Percentiles rank a stretch among this genome's conserved stretches.
phyloP scores from a whole-genome alignment of 1,140 invertebrate genomes.

The Lithobius niger region DNA sequence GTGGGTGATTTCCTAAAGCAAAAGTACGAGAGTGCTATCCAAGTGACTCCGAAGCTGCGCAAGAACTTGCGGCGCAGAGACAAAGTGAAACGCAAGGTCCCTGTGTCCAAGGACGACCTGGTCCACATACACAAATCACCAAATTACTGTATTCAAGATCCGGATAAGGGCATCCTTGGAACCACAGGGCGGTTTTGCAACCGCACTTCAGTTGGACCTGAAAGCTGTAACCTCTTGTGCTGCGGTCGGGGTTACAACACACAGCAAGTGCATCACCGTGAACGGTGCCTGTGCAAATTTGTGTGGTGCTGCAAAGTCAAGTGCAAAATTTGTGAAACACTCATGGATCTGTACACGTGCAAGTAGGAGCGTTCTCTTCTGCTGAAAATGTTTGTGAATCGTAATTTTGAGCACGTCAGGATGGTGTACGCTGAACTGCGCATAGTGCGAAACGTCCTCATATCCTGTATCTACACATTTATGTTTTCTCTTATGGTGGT shows the following conservation, averaged over 20 bases:
- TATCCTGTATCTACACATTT: too few relatives aligned
- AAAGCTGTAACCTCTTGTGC: slow-evolving; percentile 47
- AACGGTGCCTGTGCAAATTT: slow-evolving; percentile 46
- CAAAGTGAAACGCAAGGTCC: slow-evolving; percentile 23
- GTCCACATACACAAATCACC: slow-evolving; percentile 50
- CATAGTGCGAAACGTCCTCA: too few relatives aligned
- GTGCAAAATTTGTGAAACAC: slow-evolving; percentile 45
- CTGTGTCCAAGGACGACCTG: slow-evolving; percentile 36
- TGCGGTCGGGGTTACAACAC: slow-evolving; percentile 50
- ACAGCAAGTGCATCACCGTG: slow-evolving; percentile 33
- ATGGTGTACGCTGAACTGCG: too few relatives aligned
- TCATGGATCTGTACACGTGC: slow-evolving; percentile 41
- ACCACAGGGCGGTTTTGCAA: slow-evolving; percentile 46
- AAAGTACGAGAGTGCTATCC: slow-evolving; percentile 37
- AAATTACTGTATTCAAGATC: slow-evolving; percentile 45
- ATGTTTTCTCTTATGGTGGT: too few relatives aligned
- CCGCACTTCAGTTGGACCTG: slow-evolving; percentile 46
- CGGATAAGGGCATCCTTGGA: slow-evolving; percentile 43
- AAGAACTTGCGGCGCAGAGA: slow-evolving; percentile 27
- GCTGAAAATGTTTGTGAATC: too few relatives aligned
- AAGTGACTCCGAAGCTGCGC: slow-evolving; percentile 27
- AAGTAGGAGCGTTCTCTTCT: too few relatives aligned
- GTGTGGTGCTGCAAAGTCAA: slow-evolving; percentile 51
- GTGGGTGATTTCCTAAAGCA: slow-evolving; percentile 40
- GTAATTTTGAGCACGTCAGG: too few relatives aligned